Conservation (phyloP, 2,113 vertebrate genomes). For the Ophthalmotilapia sp. region DNA sequence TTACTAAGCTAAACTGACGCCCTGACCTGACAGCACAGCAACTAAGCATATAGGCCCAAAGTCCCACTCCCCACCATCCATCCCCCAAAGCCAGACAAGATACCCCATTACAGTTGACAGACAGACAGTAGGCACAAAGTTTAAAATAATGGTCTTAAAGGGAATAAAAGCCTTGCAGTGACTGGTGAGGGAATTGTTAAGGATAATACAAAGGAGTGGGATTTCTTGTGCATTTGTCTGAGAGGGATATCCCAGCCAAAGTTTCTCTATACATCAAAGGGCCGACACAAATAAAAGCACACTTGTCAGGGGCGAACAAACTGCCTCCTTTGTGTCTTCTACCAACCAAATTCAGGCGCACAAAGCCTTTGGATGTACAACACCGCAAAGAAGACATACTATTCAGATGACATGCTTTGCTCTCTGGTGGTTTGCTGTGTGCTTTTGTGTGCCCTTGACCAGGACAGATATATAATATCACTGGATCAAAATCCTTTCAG, state of each 20-base stretch:
- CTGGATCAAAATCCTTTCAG: slow-evolving; percentile 77
- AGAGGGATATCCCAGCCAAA: slow-evolving; percentile 72
- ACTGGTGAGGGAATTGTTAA: slow-evolving; percentile 71
- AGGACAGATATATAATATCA: slow-evolving; percentile 78
- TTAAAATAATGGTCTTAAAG: slow-evolving; percentile 71
- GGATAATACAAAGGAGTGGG: slow-evolving; percentile 74
- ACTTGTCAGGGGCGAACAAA: slow-evolving; percentile 78
- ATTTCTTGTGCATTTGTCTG: slow-evolving; percentile 71
- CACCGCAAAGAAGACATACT: slow-evolving; percentile 73
- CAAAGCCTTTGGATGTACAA: slow-evolving; percentile 78
- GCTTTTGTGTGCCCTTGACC: slow-evolving; percentile 70
- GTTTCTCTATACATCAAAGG: slow-evolving; percentile 78
- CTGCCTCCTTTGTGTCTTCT: slow-evolving; percentile 73
- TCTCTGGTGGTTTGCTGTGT: slow-evolving; percentile 71
- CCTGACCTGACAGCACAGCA: not conserved
- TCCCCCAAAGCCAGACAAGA: slow-evolving; percentile 34
- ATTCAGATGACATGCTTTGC: slow-evolving; percentile 78
- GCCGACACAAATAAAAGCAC: slow-evolving; percentile 73
- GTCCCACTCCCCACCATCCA: not conserved
- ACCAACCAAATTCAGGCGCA: slow-evolving; percentile 70
- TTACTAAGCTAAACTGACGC: not conserved
- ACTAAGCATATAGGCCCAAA: not conserved
- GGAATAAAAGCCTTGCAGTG: slow-evolving; percentile 68
- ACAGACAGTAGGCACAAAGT: slow-evolving; percentile 64
- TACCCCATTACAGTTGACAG: slow-evolving; percentile 59